A percentile compares a stretch with the other conserved stretches of the same genome.
Evolutionary conservation across 2,888 invertebrate species (phyloP).

Genomic region (Zhengitettix transpicula): DNA sequence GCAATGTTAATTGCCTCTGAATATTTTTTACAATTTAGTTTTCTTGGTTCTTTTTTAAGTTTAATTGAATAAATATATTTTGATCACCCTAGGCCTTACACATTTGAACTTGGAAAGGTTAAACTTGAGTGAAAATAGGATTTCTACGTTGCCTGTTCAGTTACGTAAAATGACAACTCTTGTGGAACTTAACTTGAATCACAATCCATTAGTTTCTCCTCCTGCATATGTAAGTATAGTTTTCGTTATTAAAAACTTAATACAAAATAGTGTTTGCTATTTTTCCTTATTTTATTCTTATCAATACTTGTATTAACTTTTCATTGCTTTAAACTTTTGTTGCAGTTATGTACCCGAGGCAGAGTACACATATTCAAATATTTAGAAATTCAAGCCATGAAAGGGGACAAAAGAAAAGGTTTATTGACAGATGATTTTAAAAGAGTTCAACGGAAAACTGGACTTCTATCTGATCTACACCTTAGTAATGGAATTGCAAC

Average conservation of each 20-base stretch:
- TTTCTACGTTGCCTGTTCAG: conserved; percentile 74
- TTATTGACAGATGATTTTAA: conserved; percentile 8
- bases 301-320: not conserved
- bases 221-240: conserved; percentile 67
- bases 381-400: conserved; percentile 66
- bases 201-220: conserved; percentile 83
- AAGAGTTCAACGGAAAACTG: conserved; percentile 12
- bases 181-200: conserved; percentile 64
- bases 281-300: not conserved
- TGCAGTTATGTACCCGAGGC: conserved; percentile 76
- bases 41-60: not conserved
- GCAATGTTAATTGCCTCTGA: not conserved
- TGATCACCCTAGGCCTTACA: conserved; percentile 54
- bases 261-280: not conserved
- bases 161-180: conserved; percentile 72
- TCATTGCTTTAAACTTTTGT: conserved; percentile 10
- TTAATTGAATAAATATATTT: not conserved
- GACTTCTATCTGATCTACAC: conserved; percentile 9
- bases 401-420: conserved; percentile 16
- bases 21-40: not conserved
- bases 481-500: conserved; percentile 32
- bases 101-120: conserved; percentile 67
- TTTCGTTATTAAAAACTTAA: not conserved
- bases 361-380: conserved; percentile 90
- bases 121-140: conserved; percentile 82